Evolutionary conservation across 37 sponge, comb jelly and placozoan genomes (phyloP).

Genomic region (Aphrocallistes beatrix): DNA sequence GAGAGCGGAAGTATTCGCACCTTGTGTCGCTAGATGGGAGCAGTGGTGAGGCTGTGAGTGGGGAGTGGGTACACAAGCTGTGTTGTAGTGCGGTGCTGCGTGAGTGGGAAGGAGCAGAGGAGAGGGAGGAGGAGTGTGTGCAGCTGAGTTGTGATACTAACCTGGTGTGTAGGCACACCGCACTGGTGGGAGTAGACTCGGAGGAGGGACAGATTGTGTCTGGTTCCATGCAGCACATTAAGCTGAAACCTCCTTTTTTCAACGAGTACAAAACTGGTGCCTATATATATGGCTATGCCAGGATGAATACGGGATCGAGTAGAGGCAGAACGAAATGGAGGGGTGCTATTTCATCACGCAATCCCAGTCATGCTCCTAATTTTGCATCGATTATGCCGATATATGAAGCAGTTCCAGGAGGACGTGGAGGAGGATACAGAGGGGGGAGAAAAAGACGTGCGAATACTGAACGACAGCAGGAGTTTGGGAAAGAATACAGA

Average conservation of each 20-base stretch:
- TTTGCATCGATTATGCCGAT: too few species aligned
- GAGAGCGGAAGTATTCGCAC: neutral
- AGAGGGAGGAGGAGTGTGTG: neutral
- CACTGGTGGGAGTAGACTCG: neutral
- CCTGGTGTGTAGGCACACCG: neutral
- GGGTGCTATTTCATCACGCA: too few species aligned
- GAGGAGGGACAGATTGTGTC: neutral
- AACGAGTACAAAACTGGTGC: too few species aligned
- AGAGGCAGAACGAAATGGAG: too few species aligned
- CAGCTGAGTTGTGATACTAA: slow-evolving; percentile 1
- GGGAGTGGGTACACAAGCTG: neutral
- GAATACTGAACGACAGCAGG: too few species aligned
- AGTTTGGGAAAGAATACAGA: too few species aligned
- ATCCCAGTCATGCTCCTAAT: too few species aligned
- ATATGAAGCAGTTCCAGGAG: too few species aligned
- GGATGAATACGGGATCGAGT: too few species aligned
- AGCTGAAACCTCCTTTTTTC: neutral
- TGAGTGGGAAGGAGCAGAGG: neutral
- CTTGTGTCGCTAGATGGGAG: neutral
- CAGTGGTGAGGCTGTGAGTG: neutral
- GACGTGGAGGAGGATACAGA: too few species aligned
- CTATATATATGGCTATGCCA: too few species aligned
- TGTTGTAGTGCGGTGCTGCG: neutral
- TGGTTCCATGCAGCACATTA: neutral
- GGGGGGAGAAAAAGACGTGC: too few species aligned